Evolutionary conservation across 2,113 vertebrate genomes (phyloP).

Genomic region (Psilopogon haemacephalus): DNA sequence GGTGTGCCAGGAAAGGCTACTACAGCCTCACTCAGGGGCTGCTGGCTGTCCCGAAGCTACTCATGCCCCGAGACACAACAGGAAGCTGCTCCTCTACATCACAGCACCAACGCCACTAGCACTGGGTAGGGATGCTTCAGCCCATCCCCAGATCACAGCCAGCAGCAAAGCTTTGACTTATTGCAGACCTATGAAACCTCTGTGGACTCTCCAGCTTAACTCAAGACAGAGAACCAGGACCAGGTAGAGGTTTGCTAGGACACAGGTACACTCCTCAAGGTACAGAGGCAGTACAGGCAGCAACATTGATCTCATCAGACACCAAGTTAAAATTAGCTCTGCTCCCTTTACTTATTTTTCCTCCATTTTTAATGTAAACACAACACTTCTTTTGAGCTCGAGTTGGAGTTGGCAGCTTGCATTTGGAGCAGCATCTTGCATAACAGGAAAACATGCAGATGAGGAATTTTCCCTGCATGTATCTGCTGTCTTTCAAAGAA

Average conservation of each 20-base stretch:
- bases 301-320: background rate
- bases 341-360: background rate
- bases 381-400: background rate
- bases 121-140: accelerated
- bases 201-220: no score
- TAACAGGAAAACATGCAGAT: slow-evolving; percentile 60
- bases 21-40: background rate
- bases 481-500: slow-evolving; percentile 56
- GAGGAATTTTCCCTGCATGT: slow-evolving; percentile 25
- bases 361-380: background rate
- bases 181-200: background rate
- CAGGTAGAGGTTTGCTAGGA: background rate
- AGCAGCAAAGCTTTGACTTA: background rate
- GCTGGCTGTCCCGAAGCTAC: background rate
- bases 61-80: background rate
- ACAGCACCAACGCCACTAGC: background rate
- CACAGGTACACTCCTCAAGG: background rate
- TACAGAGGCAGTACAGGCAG: background rate
- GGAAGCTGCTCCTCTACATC: background rate
- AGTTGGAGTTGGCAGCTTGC: background rate
- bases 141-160: background rate
- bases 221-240: background rate
- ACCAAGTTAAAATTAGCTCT: background rate
- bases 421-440: background rate
- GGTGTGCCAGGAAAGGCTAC: background rate